Conservation (phyloP, 1,140 invertebrate species). For the Araneus ventricosus region DNA sequence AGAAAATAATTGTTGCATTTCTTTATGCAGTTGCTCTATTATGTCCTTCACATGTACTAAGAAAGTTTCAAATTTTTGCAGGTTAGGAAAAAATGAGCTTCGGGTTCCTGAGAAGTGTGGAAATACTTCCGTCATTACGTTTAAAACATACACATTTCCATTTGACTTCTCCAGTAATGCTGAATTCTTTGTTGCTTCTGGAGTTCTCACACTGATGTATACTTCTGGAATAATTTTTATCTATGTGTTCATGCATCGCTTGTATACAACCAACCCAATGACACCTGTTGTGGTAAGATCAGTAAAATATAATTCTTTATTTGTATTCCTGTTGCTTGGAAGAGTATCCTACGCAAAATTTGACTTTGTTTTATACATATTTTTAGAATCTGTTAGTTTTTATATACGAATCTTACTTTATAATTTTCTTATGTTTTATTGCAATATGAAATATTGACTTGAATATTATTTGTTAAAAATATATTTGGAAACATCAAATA, state of each 20-base stretch:
- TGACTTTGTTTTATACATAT: neutral
- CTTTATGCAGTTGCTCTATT: no score
- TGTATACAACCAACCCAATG: slow-evolving; percentile 83
- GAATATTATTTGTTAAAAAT: no score
- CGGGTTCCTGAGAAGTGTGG: slow-evolving; percentile 68
- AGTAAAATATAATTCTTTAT: neutral
- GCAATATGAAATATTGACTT: neutral
- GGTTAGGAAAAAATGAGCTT: slow-evolving; percentile 67
- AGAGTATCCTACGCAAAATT: no score
- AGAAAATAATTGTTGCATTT: no score
- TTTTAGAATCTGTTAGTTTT: neutral
- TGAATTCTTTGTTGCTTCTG: slow-evolving; percentile 86
- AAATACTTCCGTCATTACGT: slow-evolving; percentile 30
- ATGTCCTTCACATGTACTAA: neutral
- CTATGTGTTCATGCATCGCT: slow-evolving; percentile 84
- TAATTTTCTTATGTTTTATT: neutral
- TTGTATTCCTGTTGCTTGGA: no score
- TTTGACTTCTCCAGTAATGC: slow-evolving; percentile 84
- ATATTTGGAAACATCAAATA: no score
- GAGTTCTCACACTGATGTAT: slow-evolving; percentile 85
- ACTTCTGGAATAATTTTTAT: slow-evolving; percentile 83
- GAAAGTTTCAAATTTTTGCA: neutral
- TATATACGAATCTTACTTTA: neutral
- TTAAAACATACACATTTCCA: slow-evolving; percentile 74
- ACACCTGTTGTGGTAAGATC: slow-evolving; percentile 81